Base-by-base conservation (phyloP, 2,113 vertebrate species). In the Cyanoliseus patagonus region DNA sequence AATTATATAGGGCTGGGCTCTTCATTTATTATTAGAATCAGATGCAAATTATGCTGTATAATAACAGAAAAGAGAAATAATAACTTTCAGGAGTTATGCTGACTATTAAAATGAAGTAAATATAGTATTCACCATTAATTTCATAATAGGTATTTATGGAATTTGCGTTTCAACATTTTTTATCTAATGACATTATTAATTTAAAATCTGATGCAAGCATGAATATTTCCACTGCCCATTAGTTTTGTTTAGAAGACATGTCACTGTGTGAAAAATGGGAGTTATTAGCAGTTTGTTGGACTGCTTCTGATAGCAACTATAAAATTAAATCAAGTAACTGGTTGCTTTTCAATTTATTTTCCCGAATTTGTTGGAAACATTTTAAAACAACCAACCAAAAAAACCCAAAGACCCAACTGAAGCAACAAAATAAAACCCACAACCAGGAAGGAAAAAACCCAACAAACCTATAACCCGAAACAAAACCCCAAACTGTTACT, bases 51-150 rank as follows among this genome's bases (percentile, higher is more conserved):
- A 47, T 76, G 5, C 49, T 73, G 55, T 31, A 92, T 72, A 87
- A 86, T 69, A 81, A 20, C 47, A 92, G 82, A 72, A 93, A 86
- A 94, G 23, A 92, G 73, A 96, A 95, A 79, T 46, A 95, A 93
- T 78, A 74, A 52, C 4, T 94, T 96, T 83, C 75, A 81, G 61
- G 82, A 62, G n/a, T 83, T 84, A 80, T 24, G 15, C 44, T 78
- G 67, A 87, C 98, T 96, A 96, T 87, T 42, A 83, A 95, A 98
- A 92, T 92, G 52, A 94, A 95, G 44, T 88, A 95, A 96, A 95
- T 94, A 82, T n/a, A 92, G 11, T 15, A 81, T n/a, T 94, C 63
- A 1, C 49, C 59, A 97, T 91, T 94, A 97, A 97, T 96, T 94
- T 95, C 51, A 64, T 96, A 97, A 94, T 97, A 93, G 68, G 37